Conservation (phyloP, 2,888 invertebrate species). For the Tenthredo livida region DNA sequence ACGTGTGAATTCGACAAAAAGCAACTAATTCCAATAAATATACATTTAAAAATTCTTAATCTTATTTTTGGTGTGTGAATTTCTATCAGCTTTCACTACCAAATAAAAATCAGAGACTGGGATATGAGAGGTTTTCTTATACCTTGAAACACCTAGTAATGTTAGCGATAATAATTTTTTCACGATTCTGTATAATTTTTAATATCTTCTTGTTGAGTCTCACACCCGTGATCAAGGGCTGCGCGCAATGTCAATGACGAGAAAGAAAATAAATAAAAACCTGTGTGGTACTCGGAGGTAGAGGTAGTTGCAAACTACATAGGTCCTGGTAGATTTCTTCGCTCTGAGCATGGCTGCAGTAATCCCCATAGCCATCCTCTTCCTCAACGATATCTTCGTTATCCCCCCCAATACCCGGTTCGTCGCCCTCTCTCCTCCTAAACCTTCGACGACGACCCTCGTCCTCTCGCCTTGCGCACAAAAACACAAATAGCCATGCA, state of each 20-base stretch:
- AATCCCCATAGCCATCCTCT: slow-evolving; percentile 84
- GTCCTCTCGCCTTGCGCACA: slow-evolving; percentile 75
- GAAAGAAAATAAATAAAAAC: slow-evolving; percentile 69
- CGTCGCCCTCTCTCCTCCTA: slow-evolving; percentile 73
- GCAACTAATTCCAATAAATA: slow-evolving; percentile 29
- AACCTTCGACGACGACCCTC: slow-evolving; percentile 75
- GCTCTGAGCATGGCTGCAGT: slow-evolving; percentile 87
- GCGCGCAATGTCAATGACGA: slow-evolving; percentile 44
- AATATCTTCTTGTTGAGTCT: slow-evolving; percentile 4
- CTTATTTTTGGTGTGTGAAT: background rate
- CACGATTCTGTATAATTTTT: background rate
- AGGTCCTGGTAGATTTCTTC: slow-evolving; percentile 98
- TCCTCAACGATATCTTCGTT: slow-evolving; percentile 77
- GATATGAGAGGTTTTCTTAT: background rate
- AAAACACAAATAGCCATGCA: slow-evolving; percentile 75
- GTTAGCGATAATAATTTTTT: background rate
- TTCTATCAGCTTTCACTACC: background rate
- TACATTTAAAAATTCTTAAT: slow-evolving; percentile 1
- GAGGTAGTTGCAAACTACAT: slow-evolving; percentile 85
- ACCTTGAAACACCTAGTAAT: background rate
- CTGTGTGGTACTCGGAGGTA: slow-evolving; percentile 77
- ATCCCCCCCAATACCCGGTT: slow-evolving; percentile 69
- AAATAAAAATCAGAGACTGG: background rate
- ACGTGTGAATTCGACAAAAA: slow-evolving; percentile 29
- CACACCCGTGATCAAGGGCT: background rate